These are phyloP conservation scores for Stictocephala bisonia DNA, from an alignment of 2,888 invertebrate species.

Conservation along the genomic window DNA sequence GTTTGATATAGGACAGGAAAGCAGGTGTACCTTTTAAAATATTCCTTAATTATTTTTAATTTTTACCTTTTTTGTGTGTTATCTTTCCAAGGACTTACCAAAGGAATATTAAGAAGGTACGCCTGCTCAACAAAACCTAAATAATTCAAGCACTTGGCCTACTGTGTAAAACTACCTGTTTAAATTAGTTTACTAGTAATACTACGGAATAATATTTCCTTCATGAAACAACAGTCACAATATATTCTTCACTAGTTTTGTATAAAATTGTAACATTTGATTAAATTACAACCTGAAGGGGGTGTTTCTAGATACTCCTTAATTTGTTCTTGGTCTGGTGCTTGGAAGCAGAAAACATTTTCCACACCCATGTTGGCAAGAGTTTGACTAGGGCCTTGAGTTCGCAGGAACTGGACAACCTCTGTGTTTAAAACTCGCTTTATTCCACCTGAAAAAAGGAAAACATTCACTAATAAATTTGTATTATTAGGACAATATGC, in stretches of 20 bases:
- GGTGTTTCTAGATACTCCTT: slow-evolving; percentile 91
- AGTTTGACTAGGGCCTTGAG: slow-evolving; percentile 77
- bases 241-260: neutral
- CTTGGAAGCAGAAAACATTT: slow-evolving; percentile 77
- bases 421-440: slow-evolving; percentile 80
- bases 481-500: neutral
- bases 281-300: slow-evolving; percentile 72
- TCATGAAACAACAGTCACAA: neutral
- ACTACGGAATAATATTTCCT: neutral
- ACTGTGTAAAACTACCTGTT: no score
- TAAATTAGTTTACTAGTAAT: no score
- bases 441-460: slow-evolving; percentile 67
- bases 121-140: no score
- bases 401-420: slow-evolving; percentile 76
- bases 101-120: no score
- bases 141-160: no score
- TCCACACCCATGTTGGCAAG: slow-evolving; percentile 78
- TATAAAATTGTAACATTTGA: neutral
- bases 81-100: no score
- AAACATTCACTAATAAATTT: no score
- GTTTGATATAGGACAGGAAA: no score
- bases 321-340: slow-evolving; percentile 81
- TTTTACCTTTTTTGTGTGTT: no score
- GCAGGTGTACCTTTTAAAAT: no score
- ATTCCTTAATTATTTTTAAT: no score